A percentile compares a stretch with the other conserved stretches of the same genome.
Conservation (phyloP, 2,797 vertebrate species). For the Hipposideros larvatus region DNA sequence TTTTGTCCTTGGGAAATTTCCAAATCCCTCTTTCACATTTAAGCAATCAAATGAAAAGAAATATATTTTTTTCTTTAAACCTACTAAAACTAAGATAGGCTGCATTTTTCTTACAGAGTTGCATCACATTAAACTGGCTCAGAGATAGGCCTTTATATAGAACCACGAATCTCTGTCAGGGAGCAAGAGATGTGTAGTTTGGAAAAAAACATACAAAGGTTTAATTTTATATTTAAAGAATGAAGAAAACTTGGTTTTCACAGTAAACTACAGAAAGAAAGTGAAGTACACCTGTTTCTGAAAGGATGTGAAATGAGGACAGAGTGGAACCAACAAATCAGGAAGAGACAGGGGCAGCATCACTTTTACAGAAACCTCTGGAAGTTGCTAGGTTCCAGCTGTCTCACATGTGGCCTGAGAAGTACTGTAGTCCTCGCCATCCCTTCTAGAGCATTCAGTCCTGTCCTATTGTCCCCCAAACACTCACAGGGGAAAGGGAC, state of each 20-base stretch:
- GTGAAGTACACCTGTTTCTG: neutral
- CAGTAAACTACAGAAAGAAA: neutral
- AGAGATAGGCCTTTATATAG: neutral
- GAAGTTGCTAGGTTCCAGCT: neutral
- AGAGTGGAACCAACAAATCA: neutral
- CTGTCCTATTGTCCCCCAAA: neutral
- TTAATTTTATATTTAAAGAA: neutral
- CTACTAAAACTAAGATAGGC: neutral
- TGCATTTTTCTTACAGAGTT: neutral
- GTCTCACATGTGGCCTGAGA: neutral
- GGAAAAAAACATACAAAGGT: neutral
- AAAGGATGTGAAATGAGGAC: neutral
- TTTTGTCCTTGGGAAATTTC: slow-evolving; percentile 28
- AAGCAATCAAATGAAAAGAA: neutral
- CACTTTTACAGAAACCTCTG: neutral
- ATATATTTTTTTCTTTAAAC: neutral
- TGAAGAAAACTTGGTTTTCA: neutral
- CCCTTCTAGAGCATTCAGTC: neutral
- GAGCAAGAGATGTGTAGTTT: neutral
- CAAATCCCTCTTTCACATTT: slow-evolving; percentile 16
- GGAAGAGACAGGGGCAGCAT: neutral
- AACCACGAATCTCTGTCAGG: neutral
- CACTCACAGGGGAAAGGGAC: neutral
- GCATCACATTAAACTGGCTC: neutral
- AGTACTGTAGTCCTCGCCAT: rapidly evolving